These are phyloP conservation scores for Drepanosiphum platanoidis DNA, from an alignment of 2,888 invertebrate species.

Conservation along the genomic window DNA sequence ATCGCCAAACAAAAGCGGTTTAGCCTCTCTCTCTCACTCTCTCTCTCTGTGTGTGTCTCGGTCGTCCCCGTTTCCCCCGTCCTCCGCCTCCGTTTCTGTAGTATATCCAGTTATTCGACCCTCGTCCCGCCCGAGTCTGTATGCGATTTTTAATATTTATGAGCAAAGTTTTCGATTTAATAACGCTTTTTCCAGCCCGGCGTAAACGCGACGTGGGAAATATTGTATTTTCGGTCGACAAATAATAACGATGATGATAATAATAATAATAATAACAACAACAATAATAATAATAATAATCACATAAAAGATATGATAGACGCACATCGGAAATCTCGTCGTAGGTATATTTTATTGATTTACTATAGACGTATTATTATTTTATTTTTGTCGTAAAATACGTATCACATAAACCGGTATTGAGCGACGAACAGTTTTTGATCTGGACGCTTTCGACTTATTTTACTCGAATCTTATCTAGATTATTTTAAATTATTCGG, in stretches of 20 bases:
- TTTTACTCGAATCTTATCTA: too few relatives aligned
- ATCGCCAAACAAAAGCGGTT: slow-evolving; percentile 57
- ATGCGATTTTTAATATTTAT: slow-evolving; percentile 60
- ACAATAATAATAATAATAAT: not conserved
- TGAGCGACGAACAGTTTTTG: too few relatives aligned
- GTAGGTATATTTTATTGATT: not conserved
- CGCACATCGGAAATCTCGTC: not conserved
- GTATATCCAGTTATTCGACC: not conserved
- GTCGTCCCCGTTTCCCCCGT: too few relatives aligned
- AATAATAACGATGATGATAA: slow-evolving; percentile 33
- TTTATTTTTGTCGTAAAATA: not conserved
- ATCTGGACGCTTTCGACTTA: too few relatives aligned
- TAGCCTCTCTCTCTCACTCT: too few relatives aligned
- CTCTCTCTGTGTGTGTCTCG: too few relatives aligned
- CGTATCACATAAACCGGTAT: too few relatives aligned
- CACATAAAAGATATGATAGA: not conserved
- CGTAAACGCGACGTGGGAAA: slow-evolving; percentile 44
- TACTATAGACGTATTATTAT: not conserved
- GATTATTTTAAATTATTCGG: too few relatives aligned
- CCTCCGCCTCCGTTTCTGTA: not conserved
- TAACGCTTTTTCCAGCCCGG: slow-evolving; percentile 46
- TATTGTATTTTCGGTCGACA: slow-evolving; percentile 34
- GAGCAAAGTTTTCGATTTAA: slow-evolving; percentile 61
- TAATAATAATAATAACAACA: not conserved
- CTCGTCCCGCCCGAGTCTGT: slow-evolving; percentile 47